Conservation (phyloP, 1,140 invertebrate genomes). For the Muscidifurax raptorellus region DNA sequence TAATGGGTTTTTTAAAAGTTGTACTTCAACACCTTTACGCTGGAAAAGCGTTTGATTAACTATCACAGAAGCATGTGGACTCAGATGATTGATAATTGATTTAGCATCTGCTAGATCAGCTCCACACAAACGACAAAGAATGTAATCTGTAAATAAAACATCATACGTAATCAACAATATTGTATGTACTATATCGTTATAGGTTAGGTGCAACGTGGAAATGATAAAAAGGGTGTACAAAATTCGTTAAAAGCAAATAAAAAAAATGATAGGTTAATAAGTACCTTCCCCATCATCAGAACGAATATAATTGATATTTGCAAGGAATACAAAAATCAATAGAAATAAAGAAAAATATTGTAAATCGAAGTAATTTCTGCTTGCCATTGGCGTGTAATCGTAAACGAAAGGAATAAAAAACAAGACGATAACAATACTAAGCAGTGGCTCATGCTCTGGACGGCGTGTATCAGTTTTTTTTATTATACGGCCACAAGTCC, state of each 20-base stretch:
- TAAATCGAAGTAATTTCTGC: not conserved
- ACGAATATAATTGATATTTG: slow-evolving; percentile 6
- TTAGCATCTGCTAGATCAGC: slow-evolving; percentile 74
- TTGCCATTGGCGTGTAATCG: slow-evolving; percentile 32
- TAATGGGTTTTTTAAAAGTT: slow-evolving; percentile 75
- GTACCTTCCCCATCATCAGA: slow-evolving; percentile 43
- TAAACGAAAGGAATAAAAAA: slow-evolving; percentile 2
- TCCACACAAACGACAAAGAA: slow-evolving; percentile 75
- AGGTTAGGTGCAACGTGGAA: not conserved
- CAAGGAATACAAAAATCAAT: slow-evolving; percentile 21
- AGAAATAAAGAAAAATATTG: slow-evolving; percentile 26
- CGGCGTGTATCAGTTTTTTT: not conserved
- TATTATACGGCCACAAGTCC: slow-evolving; percentile 4
- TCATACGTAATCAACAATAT: not conserved
- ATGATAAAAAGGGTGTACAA: not conserved
- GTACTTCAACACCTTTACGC: slow-evolving; percentile 72
- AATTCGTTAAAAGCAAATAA: not conserved
- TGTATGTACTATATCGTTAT: not conserved
- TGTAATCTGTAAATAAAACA: slow-evolving; percentile 2
- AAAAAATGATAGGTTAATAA: not conserved
- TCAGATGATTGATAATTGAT: slow-evolving; percentile 73
- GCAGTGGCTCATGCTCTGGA: not conserved
- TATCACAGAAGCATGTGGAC: slow-evolving; percentile 70
- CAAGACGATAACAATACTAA: not conserved
- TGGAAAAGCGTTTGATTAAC: slow-evolving; percentile 75